Conservation (phyloP, 2,113 vertebrate species). For the Galeopterus variegatus region DNA sequence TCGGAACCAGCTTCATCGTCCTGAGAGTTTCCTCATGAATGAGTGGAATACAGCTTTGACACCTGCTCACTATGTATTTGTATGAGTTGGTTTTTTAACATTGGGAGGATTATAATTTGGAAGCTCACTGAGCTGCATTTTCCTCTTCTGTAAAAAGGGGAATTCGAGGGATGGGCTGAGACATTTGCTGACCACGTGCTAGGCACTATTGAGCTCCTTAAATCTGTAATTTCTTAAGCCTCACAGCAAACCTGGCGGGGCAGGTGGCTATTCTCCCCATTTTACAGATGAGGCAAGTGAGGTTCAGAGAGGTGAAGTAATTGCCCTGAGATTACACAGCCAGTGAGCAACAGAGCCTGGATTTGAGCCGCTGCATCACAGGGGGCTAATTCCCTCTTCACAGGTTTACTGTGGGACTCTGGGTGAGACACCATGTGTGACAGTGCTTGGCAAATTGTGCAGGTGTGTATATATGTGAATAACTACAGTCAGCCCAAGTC, state of each 20-base stretch:
- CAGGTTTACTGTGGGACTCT: not conserved
- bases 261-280: not conserved
- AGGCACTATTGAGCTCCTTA: not conserved
- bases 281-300: not conserved
- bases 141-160: not conserved
- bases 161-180: not conserved
- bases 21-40: not conserved
- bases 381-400: not conserved
- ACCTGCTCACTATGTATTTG: not conserved
- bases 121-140: not conserved
- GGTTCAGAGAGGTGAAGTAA: not conserved
- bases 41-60: not conserved
- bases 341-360: not conserved
- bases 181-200: not conserved
- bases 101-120: not conserved
- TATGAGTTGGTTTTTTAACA: not conserved
- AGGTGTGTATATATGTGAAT: not conserved
- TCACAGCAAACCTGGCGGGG: not conserved
- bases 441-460: not conserved
- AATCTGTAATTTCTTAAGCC: not conserved
- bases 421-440: not conserved
- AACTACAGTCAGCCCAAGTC: not conserved
- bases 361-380: not conserved
- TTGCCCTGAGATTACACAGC: not conserved
- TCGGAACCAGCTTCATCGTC: not conserved